Percentiles rank a stretch among this genome's conserved stretches.
Conservation (phyloP, 2,113 vertebrate species). For the Plecotus auritus region DNA sequence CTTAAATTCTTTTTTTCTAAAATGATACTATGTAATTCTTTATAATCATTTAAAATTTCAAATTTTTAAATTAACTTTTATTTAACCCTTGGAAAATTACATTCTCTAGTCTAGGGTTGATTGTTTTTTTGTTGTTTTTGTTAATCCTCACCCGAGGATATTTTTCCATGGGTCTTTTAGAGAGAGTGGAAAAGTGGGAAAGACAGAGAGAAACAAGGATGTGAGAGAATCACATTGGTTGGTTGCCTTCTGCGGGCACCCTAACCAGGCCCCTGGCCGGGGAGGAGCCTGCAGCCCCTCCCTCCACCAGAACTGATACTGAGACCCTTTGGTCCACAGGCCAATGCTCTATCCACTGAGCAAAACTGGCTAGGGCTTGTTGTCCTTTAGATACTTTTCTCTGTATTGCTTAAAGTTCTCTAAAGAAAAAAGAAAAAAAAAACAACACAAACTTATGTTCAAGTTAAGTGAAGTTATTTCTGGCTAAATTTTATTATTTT, state of each 20-base stretch:
- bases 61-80: not conserved
- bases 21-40: not conserved
- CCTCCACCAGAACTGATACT: too few species aligned
- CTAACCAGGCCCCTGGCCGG: too few species aligned
- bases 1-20: not conserved
- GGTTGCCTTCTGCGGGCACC: too few species aligned
- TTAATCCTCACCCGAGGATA: too few species aligned
- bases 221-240: too few species aligned
- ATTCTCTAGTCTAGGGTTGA: not conserved
- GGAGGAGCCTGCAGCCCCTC: too few species aligned
- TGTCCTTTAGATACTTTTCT: not conserved
- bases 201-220: too few species aligned
- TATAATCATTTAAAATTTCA: not conserved
- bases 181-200: too few species aligned
- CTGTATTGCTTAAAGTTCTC: not conserved
- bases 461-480: not conserved
- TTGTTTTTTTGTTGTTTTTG: not conserved
- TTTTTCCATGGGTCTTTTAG: too few species aligned
- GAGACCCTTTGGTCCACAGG: too few species aligned
- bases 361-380: too few species aligned
- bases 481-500: constrained; percentile 1
- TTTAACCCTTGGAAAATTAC: not conserved
- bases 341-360: too few species aligned
- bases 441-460: not conserved
- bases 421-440: not conserved